A percentile compares a stretch with the other conserved stretches of the same genome.
Evolutionary conservation across 2,113 vertebrate species (phyloP).

Genomic region (Alethe castanea): DNA sequence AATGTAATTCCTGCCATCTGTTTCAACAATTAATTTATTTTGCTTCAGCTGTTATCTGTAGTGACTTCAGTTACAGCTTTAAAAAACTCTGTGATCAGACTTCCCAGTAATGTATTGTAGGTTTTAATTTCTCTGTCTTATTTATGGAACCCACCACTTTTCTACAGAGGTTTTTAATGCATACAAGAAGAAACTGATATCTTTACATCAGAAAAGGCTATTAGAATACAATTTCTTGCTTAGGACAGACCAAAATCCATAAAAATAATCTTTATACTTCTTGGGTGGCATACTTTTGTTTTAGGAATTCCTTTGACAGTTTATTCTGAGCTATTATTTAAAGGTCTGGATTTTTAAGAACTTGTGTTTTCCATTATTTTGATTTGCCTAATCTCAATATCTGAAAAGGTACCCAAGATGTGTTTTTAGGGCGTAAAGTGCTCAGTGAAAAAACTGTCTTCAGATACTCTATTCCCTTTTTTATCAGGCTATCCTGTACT

Average conservation of each 20-base stretch:
- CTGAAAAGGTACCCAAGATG: not conserved
- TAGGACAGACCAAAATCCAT: not conserved
- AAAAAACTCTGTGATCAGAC: not conserved
- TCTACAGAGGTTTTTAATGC: not conserved
- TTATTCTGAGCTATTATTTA: not conserved
- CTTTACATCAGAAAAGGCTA: not conserved
- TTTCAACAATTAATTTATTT: constrained; percentile 8
- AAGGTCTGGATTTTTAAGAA: not conserved
- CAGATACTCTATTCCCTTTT: not conserved
- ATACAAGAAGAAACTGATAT: not conserved
- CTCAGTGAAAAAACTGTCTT: not conserved
- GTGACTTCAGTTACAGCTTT: not conserved
- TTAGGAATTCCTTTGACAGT: not conserved
- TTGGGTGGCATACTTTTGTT: not conserved
- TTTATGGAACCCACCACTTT: not conserved
- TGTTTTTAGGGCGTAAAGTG: not conserved
- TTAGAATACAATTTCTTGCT: not conserved
- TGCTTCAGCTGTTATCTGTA: not conserved
- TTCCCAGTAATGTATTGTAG: not conserved
- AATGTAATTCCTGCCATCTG: constrained; percentile 1
- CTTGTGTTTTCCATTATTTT: not conserved
- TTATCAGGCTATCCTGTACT: not conserved
- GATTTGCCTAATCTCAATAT: not conserved
- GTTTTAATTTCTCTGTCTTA: not conserved
- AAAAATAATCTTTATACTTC: not conserved